Evolutionary conservation across 2,113 vertebrate genomes (phyloP).

Genomic region (Callipepla californica): DNA sequence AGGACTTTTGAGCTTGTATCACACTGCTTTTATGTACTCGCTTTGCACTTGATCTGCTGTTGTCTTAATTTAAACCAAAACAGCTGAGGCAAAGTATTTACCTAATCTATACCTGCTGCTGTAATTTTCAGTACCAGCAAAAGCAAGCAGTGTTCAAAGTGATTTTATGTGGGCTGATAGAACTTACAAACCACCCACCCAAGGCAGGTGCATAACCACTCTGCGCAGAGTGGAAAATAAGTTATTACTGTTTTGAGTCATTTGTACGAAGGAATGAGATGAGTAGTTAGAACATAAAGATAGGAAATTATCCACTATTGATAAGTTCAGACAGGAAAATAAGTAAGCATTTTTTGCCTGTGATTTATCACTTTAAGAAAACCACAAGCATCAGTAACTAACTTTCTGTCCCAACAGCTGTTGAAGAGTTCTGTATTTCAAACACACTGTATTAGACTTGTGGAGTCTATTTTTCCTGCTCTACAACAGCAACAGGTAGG

Average conservation of each 20-base stretch:
- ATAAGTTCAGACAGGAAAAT: conserved; percentile 12
- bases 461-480: neutral
- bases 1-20: neutral
- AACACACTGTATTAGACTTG: neutral
- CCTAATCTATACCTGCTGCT: neutral
- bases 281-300: conserved; percentile 19
- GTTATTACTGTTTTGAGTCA: conserved; percentile 21
- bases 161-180: conserved; percentile 63
- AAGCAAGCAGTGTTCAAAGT: conserved; percentile 42
- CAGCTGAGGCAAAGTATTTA: conserved; percentile 10
- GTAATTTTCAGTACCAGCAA: neutral
- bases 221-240: conserved; percentile 22
- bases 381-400: neutral
- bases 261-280: conserved; percentile 38
- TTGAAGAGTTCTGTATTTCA: neutral
- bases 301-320: conserved; percentile 19
- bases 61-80: conserved; percentile 41
- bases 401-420: neutral
- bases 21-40: conserved; percentile 4
- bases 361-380: neutral
- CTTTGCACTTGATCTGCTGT: conserved; percentile 45
- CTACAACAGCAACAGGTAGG: neutral
- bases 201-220: neutral
- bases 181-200: conserved; percentile 46
- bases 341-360: neutral